Evolutionary conservation across 2,113 vertebrate species (phyloP), one percentile per base, ranked within the genome.

Genomic region (Mus spicilegus): DNA sequence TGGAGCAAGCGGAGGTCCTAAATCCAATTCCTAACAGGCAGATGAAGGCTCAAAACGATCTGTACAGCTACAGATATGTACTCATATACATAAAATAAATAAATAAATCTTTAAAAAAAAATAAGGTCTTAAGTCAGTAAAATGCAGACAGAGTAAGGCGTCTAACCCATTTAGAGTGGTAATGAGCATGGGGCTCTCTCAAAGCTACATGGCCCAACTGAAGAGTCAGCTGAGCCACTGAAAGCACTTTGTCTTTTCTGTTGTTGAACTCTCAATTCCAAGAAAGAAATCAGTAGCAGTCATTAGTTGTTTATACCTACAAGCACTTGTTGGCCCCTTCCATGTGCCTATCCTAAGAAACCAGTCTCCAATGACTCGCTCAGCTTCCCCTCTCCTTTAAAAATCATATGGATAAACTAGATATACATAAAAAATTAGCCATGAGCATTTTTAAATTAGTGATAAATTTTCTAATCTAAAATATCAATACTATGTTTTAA

Each of bases 61-160:
- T 7, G 49, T 49, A 49, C 49, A 49, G 49, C 49, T 49, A 7
- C 49, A 49, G 49, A 42, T 49, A 7, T 49, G 49, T 49, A 49
- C 49, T 49, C 49, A 49, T 49, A 49, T 49, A 49, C 49, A 49
- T 49, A 49, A 49, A 49, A 49, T 49, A 49, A 49, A 49, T 49
- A 49, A 49, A 49, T 7, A 49, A 49, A 49, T 49, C 49, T 7
- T 5, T 7, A 49, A 49, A 49, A 49, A 7, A 5, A 49, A 49
- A 49, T 49, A 73, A 93, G 6, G 6, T 51, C 72, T 88, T 75
- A 87, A 94, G 80, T 78, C 92, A 93, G 46, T 91, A 86, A 92
- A 96, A 51, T 88, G 39, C 56, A 95, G 54, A 82, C 5, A 87
- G 39, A 92, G 30, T 75, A 10, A 14, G 78, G 73, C 49, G 84